Base-by-base conservation (phyloP, 1,140 invertebrate genomes). In the Caenorhabditis inopinata region DNA sequence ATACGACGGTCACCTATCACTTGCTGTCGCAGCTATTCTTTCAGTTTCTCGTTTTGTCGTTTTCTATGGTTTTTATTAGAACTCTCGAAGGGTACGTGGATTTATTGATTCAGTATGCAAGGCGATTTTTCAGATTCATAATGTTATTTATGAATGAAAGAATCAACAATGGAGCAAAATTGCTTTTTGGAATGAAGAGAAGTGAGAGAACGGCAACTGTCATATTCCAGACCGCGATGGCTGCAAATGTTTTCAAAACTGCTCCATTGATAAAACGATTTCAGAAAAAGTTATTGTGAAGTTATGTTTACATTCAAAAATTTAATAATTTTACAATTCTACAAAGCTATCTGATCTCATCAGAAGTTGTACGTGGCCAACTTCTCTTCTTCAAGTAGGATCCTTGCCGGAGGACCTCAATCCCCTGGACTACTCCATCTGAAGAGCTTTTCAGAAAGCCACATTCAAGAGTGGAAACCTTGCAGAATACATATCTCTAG, bases 141-240 rank as follows among this genome's bases (percentile, higher is more conserved):
- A 62, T 62, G 53, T 14, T 62, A 16, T n/a, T 29, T n/a, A 62
- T 62, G 53, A 62, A 62, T n/a, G 53, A 62, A n/a, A 29, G 53
- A 21, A 62, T 62, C 53, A 62, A 62, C n/a, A 62, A n/a, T 16
- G 53, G 53, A 32, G 27, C 53, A 32, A 62, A 62, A n/a, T 4
- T 35, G 12, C 11, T 62, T n/a, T 12, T 62, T 32, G 53, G 53
- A 16, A 3, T 62, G 53, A 62, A 62, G n/a, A 62, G 16, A 4
- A 16, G 9, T 25, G 53, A 35, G 29, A 35, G 1, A 27, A 27
- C 16, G 9, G 18, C 27, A 11, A 18, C 16, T 18, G 14, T 18
- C 21, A 16, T 16, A 62, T 62, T 35, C 9, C 53, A 62, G 4
- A 62, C 53, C n/a, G 35, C 35, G 53, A 14, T 62, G 16, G 53